A percentile compares a stretch with the other conserved stretches of the same genome.
These are phyloP conservation scores for Philotrypesis tridentata DNA, from an alignment of 1,140 invertebrate genomes.

Conservation along the genomic window DNA sequence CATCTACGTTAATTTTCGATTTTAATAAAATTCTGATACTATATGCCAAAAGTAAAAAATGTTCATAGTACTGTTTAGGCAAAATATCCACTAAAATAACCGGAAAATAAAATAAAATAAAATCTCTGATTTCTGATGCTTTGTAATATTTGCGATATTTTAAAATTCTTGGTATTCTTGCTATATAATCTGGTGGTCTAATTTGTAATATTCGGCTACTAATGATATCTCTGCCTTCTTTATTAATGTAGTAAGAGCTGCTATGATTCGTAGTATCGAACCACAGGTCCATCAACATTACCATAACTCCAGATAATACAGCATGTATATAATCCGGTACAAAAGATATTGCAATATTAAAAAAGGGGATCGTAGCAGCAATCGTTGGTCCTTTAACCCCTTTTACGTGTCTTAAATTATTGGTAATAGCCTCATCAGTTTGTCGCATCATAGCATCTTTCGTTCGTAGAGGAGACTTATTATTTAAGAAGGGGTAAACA, in stretches of 20 bases:
- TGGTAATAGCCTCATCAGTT: background rate
- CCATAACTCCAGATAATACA: conserved; percentile 31
- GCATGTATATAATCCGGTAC: conserved; percentile 46
- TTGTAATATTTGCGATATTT: conserved; percentile 33
- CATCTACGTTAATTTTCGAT: conserved; percentile 33
- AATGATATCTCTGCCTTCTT: conserved; percentile 12
- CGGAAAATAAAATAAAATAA: conserved; percentile 36
- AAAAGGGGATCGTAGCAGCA: conserved; percentile 19
- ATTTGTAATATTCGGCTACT: conserved; percentile 4
- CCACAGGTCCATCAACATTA: conserved; percentile 39
- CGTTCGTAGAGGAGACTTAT: conserved; percentile 2
- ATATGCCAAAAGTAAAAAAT: conserved; percentile 34
- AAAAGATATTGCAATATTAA: conserved; percentile 25
- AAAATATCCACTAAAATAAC: conserved; percentile 39
- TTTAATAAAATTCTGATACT: conserved; percentile 38
- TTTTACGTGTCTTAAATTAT: conserved; percentile 22
- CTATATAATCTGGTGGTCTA: conserved; percentile 28
- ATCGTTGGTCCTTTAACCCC: conserved; percentile 29
- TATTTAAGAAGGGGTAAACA: conserved; percentile 2
- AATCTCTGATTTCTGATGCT: conserved; percentile 39
- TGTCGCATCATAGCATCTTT: conserved; percentile 12
- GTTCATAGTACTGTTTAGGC: conserved; percentile 38
- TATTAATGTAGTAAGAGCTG: conserved; percentile 39
- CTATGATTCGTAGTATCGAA: conserved; percentile 23
- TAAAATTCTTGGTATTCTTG: conserved; percentile 38